Conservation (phyloP, 2,113 vertebrate genomes). For the Leptobrachium ailaonicum region DNA sequence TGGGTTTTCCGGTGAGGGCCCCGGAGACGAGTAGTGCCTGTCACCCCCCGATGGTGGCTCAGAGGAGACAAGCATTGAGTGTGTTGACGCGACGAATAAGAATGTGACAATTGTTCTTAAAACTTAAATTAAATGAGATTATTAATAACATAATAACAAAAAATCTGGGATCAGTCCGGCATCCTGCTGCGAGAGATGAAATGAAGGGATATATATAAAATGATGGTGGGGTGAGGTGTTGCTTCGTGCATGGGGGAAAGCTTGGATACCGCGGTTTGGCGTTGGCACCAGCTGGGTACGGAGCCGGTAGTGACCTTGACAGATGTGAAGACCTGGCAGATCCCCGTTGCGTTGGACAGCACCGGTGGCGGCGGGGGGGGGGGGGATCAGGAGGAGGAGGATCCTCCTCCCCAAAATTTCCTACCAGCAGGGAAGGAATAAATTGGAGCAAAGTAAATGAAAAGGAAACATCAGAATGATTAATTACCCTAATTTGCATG, state of each 20-base stretch:
- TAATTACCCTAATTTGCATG: conserved; percentile 45
- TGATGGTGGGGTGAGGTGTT: too few relatives aligned
- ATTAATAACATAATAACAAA: too few relatives aligned
- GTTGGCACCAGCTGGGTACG: conserved; percentile 31
- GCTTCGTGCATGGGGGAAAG: background rate
- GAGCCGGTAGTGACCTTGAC: conserved; percentile 17
- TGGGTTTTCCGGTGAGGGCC: too few relatives aligned
- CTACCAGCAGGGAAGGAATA: conserved; percentile 40
- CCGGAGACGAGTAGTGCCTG: too few relatives aligned
- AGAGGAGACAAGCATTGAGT: too few relatives aligned
- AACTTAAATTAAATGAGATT: too few relatives aligned
- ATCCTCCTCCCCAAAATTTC: background rate
- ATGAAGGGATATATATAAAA: too few relatives aligned
- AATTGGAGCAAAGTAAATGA: conserved; percentile 42
- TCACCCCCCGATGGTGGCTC: too few relatives aligned
- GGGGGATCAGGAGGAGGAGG: conserved; percentile 5
- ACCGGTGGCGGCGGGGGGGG: background rate
- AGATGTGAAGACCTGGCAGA: conserved; percentile 26
- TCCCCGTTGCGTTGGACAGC: background rate
- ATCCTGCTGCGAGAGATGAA: too few relatives aligned
- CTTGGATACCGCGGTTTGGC: background rate
- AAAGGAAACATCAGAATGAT: conserved; percentile 43
- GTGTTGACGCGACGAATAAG: too few relatives aligned
- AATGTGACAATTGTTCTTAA: too few relatives aligned
- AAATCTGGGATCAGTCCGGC: too few relatives aligned